These are phyloP conservation scores for Antigone vipio DNA, from an alignment of 2,113 vertebrate genomes.

Conservation along the genomic window DNA sequence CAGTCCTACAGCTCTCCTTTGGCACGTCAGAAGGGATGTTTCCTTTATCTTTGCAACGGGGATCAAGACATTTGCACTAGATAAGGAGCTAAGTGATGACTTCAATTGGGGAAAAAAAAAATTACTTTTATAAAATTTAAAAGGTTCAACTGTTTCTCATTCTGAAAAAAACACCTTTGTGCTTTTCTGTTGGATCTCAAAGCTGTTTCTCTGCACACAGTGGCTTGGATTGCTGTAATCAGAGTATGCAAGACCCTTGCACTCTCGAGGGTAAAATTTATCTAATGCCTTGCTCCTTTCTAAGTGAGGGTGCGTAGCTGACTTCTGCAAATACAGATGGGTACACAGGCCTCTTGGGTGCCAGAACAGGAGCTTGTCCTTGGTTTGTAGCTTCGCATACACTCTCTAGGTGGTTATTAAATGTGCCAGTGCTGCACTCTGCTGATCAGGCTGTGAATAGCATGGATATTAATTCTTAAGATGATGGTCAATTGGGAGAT, in stretches of 20 bases:
- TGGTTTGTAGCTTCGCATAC: neutral
- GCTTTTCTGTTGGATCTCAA: neutral
- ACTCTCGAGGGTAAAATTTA: too few species aligned
- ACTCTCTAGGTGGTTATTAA: neutral
- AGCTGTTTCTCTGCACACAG: neutral
- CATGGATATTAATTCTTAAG: neutral
- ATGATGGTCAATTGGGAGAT: neutral
- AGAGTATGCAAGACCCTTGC: neutral
- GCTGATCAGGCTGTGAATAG: neutral
- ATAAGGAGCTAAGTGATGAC: neutral
- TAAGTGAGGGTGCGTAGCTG: neutral
- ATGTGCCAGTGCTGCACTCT: slow-evolving; percentile 41
- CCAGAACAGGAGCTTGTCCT: neutral
- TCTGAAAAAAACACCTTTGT: neutral
- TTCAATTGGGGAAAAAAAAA: neutral
- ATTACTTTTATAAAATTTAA: neutral
- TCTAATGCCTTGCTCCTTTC: neutral
- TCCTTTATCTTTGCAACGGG: neutral
- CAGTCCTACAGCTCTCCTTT: neutral
- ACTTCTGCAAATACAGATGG: neutral
- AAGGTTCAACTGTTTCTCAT: neutral
- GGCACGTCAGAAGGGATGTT: neutral
- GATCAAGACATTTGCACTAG: neutral
- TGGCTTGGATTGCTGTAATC: neutral
- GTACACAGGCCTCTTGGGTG: neutral